Evolutionary conservation across 2,113 vertebrate species (phyloP).

Genomic region (Rostratula benghalensis): DNA sequence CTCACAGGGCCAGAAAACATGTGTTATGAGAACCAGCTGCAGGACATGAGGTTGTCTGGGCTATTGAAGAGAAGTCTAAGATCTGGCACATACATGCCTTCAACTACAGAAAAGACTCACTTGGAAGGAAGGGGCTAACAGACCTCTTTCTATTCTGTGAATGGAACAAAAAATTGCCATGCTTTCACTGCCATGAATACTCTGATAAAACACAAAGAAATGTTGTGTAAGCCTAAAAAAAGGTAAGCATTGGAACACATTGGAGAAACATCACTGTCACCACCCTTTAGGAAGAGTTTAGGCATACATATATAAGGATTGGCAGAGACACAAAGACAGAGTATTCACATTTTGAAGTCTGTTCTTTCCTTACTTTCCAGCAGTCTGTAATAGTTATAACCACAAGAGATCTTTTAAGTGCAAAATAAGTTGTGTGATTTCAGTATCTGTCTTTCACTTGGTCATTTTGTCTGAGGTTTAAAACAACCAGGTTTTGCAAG

Average conservation of each 20-base stretch:
- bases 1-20: background rate
- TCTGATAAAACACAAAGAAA: background rate
- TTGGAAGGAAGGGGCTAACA: background rate
- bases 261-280: background rate
- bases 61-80: background rate
- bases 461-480: background rate
- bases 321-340: background rate
- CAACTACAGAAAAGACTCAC: background rate
- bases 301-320: background rate
- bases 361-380: background rate
- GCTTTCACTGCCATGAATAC: background rate
- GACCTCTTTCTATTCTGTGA: background rate
- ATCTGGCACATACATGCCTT: background rate
- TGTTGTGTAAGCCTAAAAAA: background rate
- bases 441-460: background rate
- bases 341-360: background rate
- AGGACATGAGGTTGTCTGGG: rapidly evolving
- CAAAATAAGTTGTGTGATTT: background rate
- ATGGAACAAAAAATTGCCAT: background rate
- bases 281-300: background rate
- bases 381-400: background rate
- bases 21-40: background rate
- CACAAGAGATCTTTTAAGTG: background rate
- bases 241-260: background rate
- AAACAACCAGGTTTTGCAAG: background rate